Percentiles rank a stretch among this genome's conserved stretches.
phyloP scores from a whole-genome alignment of 2,797 vertebrate genomes.

The Chaenodraco wilsoni region DNA sequence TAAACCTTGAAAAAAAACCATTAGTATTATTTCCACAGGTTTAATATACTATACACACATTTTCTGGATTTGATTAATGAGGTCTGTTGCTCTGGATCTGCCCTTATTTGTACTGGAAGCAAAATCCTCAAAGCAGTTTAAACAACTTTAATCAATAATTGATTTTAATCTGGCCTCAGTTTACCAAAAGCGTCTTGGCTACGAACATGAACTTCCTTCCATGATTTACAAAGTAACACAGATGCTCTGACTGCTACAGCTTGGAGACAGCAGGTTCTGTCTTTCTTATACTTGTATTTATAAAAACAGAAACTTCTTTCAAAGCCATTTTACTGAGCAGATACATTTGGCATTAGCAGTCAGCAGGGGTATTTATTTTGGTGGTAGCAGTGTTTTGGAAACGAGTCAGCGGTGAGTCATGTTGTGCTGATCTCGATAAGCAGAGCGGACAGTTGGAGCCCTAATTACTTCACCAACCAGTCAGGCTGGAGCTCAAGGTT shows the following conservation, averaged over 20 bases:
- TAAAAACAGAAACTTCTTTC: background rate
- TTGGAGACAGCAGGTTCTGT: background rate
- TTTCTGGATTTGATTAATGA: conserved; percentile 37
- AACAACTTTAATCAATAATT: conserved; percentile 62
- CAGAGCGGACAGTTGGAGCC: conserved; percentile 41
- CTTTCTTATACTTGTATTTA: conserved; percentile 10
- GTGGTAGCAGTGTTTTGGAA: conserved; percentile 42
- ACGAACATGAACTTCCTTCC: conserved; percentile 39
- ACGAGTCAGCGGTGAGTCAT: conserved; percentile 55
- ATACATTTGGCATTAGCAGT: conserved; percentile 10
- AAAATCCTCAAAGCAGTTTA: conserved; percentile 57
- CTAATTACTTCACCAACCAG: conserved; percentile 48
- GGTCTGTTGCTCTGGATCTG: conserved; percentile 44
- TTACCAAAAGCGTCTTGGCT: conserved; percentile 53
- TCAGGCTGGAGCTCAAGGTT: conserved; percentile 17
- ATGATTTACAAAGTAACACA: conserved; percentile 43
- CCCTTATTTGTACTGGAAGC: conserved; percentile 42
- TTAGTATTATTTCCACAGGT: background rate
- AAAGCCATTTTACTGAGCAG: conserved; percentile 12
- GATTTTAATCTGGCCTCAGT: conserved; percentile 47
- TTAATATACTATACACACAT: background rate
- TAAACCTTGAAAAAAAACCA: background rate
- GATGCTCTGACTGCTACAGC: conserved; percentile 28
- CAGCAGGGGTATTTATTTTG: conserved; percentile 26
- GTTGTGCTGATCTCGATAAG: conserved; percentile 57